phyloP scores from a whole-genome alignment of 1,140 invertebrate genomes.

The Papilio aristodemus region DNA sequence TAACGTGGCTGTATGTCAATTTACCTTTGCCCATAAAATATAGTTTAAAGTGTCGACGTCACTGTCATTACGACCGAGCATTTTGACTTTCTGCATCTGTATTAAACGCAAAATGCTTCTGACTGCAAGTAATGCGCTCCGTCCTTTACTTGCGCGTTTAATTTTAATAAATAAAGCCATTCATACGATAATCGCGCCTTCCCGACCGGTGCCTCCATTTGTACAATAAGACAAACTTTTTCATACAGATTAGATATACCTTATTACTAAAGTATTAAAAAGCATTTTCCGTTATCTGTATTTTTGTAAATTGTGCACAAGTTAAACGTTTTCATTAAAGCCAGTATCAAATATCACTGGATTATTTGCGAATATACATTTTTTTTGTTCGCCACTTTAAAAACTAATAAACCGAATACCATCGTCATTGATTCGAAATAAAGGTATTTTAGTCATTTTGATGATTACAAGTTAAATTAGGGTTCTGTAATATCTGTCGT shows the following conservation, averaged over 20 bases:
- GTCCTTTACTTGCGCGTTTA: slow-evolving; percentile 47
- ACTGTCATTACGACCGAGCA: slow-evolving; percentile 4
- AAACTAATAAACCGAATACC: slow-evolving; percentile 37
- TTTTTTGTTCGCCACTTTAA: slow-evolving; percentile 48
- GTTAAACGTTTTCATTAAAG: slow-evolving; percentile 27
- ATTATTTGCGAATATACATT: slow-evolving; percentile 41
- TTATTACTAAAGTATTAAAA: slow-evolving; percentile 33
- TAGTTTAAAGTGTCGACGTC: neutral
- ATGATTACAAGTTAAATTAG: slow-evolving; percentile 1
- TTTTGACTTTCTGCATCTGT: neutral
- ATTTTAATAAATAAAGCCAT: slow-evolving; percentile 71
- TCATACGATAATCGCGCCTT: slow-evolving; percentile 57
- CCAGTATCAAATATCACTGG: slow-evolving; percentile 41
- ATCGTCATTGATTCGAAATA: slow-evolving; percentile 27
- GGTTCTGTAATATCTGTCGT: neutral
- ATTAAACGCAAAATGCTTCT: slow-evolving; percentile 11
- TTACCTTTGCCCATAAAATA: slow-evolving; percentile 9
- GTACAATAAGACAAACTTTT: slow-evolving; percentile 31
- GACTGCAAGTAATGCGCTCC: slow-evolving; percentile 40
- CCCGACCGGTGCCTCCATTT: slow-evolving; percentile 39
- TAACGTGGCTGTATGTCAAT: slow-evolving; percentile 13
- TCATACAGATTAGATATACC: neutral
- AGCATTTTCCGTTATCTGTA: slow-evolving; percentile 6
- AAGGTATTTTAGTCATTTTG: slow-evolving; percentile 29
- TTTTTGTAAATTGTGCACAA: neutral